Evolutionary conservation across 2,797 vertebrate species (phyloP), one percentile per base, ranked within the genome.

Genomic region (Epinephelus awoara): DNA sequence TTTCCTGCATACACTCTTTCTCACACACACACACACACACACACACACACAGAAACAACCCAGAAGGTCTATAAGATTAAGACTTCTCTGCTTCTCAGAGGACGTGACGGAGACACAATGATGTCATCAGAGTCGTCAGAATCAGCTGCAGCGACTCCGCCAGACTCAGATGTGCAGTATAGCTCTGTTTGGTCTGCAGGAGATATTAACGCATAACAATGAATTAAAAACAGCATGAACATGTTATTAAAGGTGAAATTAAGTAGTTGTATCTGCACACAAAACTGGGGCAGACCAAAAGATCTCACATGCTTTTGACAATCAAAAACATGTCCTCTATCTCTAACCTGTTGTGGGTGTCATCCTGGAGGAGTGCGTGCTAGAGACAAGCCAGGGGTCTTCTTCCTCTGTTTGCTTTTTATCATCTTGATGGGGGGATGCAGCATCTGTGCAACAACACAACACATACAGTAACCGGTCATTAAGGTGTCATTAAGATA

Each of bases 51-150:
- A 27, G 3, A 57, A 66, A 51, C 17, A 25, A 2, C 55, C 2
- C 29, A 65, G 11, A 23, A 3, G 19, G 23, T 49, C 82, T 93
- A 93, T 42, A 62, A 72, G 19, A 91, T 76, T 9, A 86, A 29
- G 75, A 87, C 85, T 83, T 93, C 84, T 85, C 84, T 93, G 82
- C 88, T 93, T 88, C 94, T 96, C 71, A 84, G 8, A 50, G 94
- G 92, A 49, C 93, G 86, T 6, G 94, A 91, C 0, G 96, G 95
- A 40, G 96, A 93, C 73, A 96, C 89, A 1, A 97, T 93, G 19
- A 96, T 91, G 54, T 97, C 97, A 23, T 99, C 97, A 0, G 97
- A 98, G 85, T 98, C 97, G 0, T 98, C 97, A 0, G 97, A 98
- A 77, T 92, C 92, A 27, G 64, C 58, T 17, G 94, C 95, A 1